Percentiles rank a stretch among this genome's conserved stretches.
phyloP scores from a whole-genome alignment of 2,888 invertebrate species.

The Nomada goodeniana region DNA sequence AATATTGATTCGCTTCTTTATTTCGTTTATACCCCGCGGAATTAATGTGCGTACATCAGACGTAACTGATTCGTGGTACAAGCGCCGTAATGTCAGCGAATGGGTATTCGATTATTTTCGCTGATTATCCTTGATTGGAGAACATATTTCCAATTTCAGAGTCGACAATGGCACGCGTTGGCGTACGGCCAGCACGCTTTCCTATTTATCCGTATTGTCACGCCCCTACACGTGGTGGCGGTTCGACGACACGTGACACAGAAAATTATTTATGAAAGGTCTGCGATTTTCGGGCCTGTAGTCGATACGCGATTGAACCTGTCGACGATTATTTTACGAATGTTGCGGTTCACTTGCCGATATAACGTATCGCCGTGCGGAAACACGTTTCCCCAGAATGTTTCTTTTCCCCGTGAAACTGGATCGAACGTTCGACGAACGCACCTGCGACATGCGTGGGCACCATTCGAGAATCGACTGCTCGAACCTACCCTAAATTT shows the following conservation, averaged over 20 bases:
- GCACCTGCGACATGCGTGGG: slow-evolving; percentile 65
- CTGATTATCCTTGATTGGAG: slow-evolving; percentile 31
- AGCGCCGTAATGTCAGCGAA: slow-evolving; percentile 12
- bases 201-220: slow-evolving; percentile 69
- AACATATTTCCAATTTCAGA: slow-evolving; percentile 62
- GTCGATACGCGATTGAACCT: not conserved
- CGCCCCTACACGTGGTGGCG: slow-evolving; percentile 57
- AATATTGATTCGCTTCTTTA: too few relatives aligned
- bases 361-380: too few relatives aligned
- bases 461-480: slow-evolving; percentile 75
- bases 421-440: slow-evolving; percentile 40
- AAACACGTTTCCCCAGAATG: not conserved
- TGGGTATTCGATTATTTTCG: slow-evolving; percentile 35
- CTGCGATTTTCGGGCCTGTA: slow-evolving; percentile 21
- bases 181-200: slow-evolving; percentile 60
- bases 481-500: slow-evolving; percentile 78
- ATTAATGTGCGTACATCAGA: not conserved
- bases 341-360: not conserved
- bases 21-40: not conserved
- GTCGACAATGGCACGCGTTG: slow-evolving; percentile 60
- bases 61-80: not conserved
- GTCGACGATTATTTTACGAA: not conserved
- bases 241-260: slow-evolving; percentile 64
- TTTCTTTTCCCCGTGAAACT: slow-evolving; percentile 16
- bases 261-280: slow-evolving; percentile 46